A percentile compares a stretch with the other conserved stretches of the same genome.
These are phyloP conservation scores for Zosterops hypoxanthus DNA, from an alignment of 2,113 vertebrate species.

Conservation along the genomic window DNA sequence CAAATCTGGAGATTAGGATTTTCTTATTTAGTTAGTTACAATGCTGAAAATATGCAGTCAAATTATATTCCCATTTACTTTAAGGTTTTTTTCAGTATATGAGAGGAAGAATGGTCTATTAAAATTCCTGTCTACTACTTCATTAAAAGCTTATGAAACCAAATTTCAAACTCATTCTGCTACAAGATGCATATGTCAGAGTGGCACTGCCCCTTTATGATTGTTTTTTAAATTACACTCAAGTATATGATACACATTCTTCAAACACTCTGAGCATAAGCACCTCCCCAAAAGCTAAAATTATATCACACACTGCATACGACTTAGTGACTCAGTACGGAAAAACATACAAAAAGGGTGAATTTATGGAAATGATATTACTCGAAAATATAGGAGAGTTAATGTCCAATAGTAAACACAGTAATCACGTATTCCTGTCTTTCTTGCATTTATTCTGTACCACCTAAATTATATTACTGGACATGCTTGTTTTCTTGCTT, in stretches of 20 bases:
- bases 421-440: not conserved
- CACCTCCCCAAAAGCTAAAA: not conserved
- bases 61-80: not conserved
- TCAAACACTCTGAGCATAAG: not conserved
- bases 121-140: conserved; percentile 26
- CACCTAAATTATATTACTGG: not conserved
- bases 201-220: conserved; percentile 13
- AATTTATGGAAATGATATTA: not conserved
- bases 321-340: not conserved
- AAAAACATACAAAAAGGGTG: not conserved
- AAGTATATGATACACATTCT: not conserved
- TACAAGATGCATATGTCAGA: not conserved
- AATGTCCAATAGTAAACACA: not conserved
- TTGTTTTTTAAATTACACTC: conserved; percentile 18
- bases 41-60: not conserved
- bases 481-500: not conserved
- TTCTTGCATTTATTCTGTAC: not conserved
- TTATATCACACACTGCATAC: not conserved
- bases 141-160: conserved; percentile 23
- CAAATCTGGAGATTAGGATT: not conserved
- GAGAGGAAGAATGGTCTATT: not conserved
- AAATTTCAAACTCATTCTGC: conserved; percentile 22
- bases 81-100: not conserved
- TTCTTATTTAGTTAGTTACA: not conserved
- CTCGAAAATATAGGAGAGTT: not conserved